Evolutionary conservation across 2,113 vertebrate genomes (phyloP).

Genomic region (Phalacrocorax aristotelis): DNA sequence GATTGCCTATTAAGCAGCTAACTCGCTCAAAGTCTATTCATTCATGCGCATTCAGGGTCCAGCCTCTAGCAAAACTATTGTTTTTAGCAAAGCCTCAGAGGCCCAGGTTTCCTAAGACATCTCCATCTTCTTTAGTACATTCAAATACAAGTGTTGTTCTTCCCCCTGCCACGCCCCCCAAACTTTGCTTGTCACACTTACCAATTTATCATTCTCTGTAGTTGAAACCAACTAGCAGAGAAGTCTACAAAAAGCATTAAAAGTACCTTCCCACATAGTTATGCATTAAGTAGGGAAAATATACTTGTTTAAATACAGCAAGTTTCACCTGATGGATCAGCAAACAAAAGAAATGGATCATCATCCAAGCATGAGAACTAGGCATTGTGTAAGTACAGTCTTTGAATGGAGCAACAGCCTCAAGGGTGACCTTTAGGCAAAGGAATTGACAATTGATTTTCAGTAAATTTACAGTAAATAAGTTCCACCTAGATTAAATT

Average conservation of each 20-base stretch:
- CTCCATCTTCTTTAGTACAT: background rate
- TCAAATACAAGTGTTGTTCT: background rate
- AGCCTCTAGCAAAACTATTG: background rate
- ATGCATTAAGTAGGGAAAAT: background rate
- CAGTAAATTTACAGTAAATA: background rate
- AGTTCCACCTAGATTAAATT: background rate
- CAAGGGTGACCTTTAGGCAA: background rate
- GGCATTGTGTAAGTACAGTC: background rate
- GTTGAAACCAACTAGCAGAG: background rate
- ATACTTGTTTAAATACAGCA: background rate
- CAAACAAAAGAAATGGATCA: slow-evolving; percentile 28
- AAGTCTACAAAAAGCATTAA: background rate
- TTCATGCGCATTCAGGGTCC: background rate
- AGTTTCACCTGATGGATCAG: slow-evolving; percentile 13
- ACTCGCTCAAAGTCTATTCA: background rate
- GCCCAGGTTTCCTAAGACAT: background rate
- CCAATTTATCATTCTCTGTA: accelerated
- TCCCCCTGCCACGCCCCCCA: accelerated
- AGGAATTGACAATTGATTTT: background rate
- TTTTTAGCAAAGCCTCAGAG: background rate
- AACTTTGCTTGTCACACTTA: background rate
- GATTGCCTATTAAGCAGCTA: background rate
- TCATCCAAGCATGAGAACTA: background rate
- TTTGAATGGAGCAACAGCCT: background rate
- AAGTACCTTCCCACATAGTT: background rate